Base-by-base conservation (phyloP, 2,113 vertebrate genomes). In the Mohoua ochrocephala region DNA sequence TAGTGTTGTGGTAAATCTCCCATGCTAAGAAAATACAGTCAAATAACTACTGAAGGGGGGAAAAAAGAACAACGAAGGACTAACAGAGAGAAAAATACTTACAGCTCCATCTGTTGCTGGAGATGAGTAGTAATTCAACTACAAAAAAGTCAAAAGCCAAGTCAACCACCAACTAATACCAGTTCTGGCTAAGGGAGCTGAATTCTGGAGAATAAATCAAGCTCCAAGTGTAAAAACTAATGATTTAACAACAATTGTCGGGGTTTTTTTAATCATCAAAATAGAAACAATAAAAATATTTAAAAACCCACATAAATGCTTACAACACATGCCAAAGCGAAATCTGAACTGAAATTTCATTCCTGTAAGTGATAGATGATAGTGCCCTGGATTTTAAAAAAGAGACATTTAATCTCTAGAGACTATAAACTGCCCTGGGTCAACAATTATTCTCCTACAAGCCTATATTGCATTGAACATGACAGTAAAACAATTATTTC, bases 21-120 rank as follows among this genome's bases (percentile, higher is more conserved):
- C 11, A 6, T 1, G 3, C 17, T n/a, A 89, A 80, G 37, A 70
- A 89, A 75, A 77, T 18, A 7, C 9, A 42, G 59, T 65, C 11
- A 80, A 52, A 22, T 39, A 77, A 70, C 20, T n/a, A 9, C 15
- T 13, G 16, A 61, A 84, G 9, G 22, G 9, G 8, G 8, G 2
- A 2, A 1, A 11, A 41, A 39, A 33, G 10, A 39, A 26, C 2
- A 33, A 9, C 15, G 0, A 67, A 61, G 19, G 8, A 22, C 31
- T 83, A 65, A 69, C 5, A 61, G 24, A 23, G 59, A 74, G 21
- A 75, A 73, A 92, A 95, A 64, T 59, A 80, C 31, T 47, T 9
- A 14, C 27, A 87, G 70, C 41, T 74, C 41, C 67, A 44, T 56
- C 63, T 93, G 79, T 78, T 91, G 39, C 73, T 84, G 61, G 50